A percentile compares a stretch with the other conserved stretches of the same genome.
Conservation (phyloP, 2,888 invertebrate genomes). For the Gymnoscelis rufifasciata region DNA sequence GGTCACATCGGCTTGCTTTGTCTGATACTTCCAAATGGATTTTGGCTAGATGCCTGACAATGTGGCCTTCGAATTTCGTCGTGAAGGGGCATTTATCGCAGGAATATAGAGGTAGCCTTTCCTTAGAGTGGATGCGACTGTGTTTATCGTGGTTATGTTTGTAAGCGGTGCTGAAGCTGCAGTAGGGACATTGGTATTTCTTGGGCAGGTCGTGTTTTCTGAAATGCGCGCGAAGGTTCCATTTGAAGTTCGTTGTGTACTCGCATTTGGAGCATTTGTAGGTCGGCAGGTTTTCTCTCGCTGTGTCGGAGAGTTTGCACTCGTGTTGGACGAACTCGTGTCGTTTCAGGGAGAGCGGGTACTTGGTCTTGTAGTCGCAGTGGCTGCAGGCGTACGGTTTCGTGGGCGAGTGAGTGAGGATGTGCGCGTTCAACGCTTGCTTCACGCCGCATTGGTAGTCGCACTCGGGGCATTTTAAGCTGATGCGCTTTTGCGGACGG, state of each 20-base stretch:
- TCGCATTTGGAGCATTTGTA: conserved; percentile 30
- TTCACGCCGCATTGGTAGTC: conserved; percentile 40
- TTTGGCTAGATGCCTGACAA: conserved; percentile 52
- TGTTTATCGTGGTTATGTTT: conserved; percentile 43
- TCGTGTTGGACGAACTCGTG: conserved; percentile 47
- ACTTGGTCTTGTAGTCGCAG: conserved; percentile 51
- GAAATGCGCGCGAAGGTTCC: conserved; percentile 41
- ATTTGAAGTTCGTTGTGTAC: conserved; percentile 32
- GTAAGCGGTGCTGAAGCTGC: conserved; percentile 31
- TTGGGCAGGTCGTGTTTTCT: conserved; percentile 19
- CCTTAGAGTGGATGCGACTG: conserved; percentile 34
- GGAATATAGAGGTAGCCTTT: conserved; percentile 29
- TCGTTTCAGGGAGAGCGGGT: conserved; percentile 41
- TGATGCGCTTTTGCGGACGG: conserved; percentile 23
- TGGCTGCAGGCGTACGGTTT: conserved; percentile 41
- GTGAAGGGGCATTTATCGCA: conserved; percentile 57
- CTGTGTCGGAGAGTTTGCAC: conserved; percentile 14
- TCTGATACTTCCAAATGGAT: conserved; percentile 53
- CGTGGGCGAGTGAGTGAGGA: conserved; percentile 37
- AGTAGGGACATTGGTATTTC: conserved; percentile 8
- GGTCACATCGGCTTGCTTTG: conserved; percentile 46
- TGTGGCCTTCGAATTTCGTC: conserved; percentile 54
- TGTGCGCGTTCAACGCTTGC: conserved; percentile 46
- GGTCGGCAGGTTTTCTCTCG: neutral
- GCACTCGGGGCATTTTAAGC: conserved; percentile 40